Conservation (phyloP, 1,140 invertebrate genomes). For the Cydia amplana region DNA sequence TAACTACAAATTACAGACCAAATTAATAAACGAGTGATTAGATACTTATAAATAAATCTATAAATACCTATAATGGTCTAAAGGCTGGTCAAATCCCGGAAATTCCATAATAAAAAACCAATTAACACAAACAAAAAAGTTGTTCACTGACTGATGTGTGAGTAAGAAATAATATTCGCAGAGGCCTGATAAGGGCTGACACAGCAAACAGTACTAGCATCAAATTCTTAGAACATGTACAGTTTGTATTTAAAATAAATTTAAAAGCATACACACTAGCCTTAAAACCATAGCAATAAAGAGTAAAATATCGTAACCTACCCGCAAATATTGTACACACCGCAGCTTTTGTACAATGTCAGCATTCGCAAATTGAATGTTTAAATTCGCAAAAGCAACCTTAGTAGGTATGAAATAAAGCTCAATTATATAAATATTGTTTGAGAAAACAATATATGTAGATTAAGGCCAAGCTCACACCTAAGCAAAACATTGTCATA, state of each 20-base stretch:
- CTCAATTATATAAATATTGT: background rate
- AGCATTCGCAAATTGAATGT: background rate
- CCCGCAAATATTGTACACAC: background rate
- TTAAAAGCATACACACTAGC: background rate
- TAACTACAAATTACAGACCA: too few relatives aligned
- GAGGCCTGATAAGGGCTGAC: background rate
- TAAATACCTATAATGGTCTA: background rate
- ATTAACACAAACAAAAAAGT: background rate
- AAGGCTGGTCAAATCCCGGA: slow-evolving; percentile 1
- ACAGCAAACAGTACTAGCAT: background rate
- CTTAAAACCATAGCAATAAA: background rate
- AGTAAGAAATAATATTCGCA: background rate
- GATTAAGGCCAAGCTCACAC: background rate
- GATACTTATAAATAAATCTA: background rate
- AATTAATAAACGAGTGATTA: background rate
- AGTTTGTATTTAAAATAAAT: background rate
- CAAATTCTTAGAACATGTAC: background rate
- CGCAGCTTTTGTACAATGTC: background rate
- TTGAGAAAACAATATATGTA: background rate
- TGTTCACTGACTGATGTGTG: background rate
- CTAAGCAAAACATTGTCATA: background rate
- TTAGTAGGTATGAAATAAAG: background rate
- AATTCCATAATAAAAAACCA: background rate
- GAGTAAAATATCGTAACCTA: background rate
- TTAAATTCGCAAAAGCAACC: background rate